Evolutionary conservation across 2,888 invertebrate species (phyloP).

Genomic region (Calameuta idolon): DNA sequence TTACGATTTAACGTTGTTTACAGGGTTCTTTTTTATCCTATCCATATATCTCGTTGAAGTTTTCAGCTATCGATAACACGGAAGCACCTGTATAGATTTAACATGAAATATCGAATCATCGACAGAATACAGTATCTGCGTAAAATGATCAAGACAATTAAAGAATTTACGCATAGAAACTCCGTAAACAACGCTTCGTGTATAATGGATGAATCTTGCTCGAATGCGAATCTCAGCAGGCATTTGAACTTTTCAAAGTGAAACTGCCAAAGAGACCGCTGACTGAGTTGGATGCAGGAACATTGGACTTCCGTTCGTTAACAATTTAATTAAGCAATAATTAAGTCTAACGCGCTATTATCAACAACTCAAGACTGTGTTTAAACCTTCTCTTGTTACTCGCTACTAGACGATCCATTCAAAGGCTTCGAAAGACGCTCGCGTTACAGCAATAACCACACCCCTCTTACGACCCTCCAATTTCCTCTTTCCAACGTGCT

Average conservation of each 20-base stretch:
- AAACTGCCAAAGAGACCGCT: not conserved
- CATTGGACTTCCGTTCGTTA: constrained; percentile 13
- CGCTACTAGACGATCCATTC: constrained; percentile 13
- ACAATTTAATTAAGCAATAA: constrained; percentile 32
- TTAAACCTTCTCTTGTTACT: constrained; percentile 23
- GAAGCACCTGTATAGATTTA: not conserved
- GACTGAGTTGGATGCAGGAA: not conserved
- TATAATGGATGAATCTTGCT: not conserved
- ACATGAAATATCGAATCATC: too few species aligned
- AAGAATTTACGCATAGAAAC: too few species aligned
- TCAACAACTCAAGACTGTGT: constrained; percentile 28
- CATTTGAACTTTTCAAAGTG: not conserved
- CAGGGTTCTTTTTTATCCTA: not conserved
- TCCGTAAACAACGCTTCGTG: not conserved
- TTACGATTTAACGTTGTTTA: not conserved
- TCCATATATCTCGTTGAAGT: not conserved
- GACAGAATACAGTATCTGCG: too few species aligned
- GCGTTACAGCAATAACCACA: constrained; percentile 19
- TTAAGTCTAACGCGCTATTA: constrained; percentile 34
- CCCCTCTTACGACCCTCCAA: constrained; percentile 2
- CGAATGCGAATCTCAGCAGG: not conserved
- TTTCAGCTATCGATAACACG: not conserved
- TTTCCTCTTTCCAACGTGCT: constrained; percentile 18
- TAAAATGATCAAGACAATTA: too few species aligned
- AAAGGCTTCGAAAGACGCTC: constrained; percentile 27